Evolutionary conservation across 1,140 invertebrate genomes (phyloP), one percentile per base, ranked within the genome.

Genomic region (Drosophila littoralis): DNA sequence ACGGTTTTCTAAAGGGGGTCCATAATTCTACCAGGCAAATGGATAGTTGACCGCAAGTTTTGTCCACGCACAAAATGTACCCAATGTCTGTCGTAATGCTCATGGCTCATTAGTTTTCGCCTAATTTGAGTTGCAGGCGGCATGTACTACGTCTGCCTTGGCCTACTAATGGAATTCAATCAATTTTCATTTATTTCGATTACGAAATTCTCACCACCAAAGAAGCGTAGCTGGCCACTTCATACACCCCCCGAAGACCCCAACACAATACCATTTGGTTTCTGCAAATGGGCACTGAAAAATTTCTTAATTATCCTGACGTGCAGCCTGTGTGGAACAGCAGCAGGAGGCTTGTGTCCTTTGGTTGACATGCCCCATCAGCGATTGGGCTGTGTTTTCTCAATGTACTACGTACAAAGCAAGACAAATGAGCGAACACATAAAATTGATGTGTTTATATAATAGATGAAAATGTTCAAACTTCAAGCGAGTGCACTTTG

Each of bases 131-230:
- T 80, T 86, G 83, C 76, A 74, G 63, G 57, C 76, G 6, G 43
- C 3, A 13, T 40, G 58, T 10, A 7, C 32, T 28, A 28, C 7
- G 51, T 32, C 28, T 48, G 46, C 10, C 22, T 45, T 10, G 33
- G 33, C 10, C 45, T 43, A 70, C 77, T 84, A 88, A 91, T 91
- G 88, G 88, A 91, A 91, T 91, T 91, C 88, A 81, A 91, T 91
- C 89, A 91, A 91, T 91, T 91, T 91, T 86, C 88, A 91, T 91
- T 91, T 91, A 91, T 74, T 84, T 85, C 88, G 83, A 88, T 86
- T 88, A 70, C 79, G 46, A 75, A 71, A 79, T 67, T 81, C 82
- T 75, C 84, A 77, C 68, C 79, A 85, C 72, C 82, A 46, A 45
- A 12, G 40, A 69, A 51, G 51, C 46, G 43, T 48, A 36, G 54